phyloP scores from a whole-genome alignment of 2,113 vertebrate genomes.

The Cyprinodon tularosa region DNA sequence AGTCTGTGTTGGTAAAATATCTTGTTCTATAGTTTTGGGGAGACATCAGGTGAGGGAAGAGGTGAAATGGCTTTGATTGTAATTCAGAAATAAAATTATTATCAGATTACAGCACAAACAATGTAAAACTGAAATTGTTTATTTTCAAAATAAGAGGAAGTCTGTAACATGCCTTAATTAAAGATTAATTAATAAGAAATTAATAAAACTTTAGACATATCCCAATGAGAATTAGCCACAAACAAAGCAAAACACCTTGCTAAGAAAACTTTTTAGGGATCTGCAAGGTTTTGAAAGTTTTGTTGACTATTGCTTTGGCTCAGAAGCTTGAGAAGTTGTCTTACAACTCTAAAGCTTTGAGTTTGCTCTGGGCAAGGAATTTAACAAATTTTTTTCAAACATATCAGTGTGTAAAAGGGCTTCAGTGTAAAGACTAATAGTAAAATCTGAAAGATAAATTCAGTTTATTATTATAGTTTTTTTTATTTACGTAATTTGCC shows the following conservation, averaged over 20 bases:
- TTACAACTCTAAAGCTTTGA: background rate
- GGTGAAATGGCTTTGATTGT: background rate
- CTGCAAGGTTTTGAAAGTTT: background rate
- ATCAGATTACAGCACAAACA: background rate
- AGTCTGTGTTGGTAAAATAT: background rate
- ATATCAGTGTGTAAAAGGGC: too few species aligned
- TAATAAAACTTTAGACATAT: background rate
- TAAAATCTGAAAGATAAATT: background rate
- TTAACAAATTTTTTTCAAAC: background rate
- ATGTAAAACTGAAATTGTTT: background rate
- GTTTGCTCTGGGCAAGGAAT: background rate
- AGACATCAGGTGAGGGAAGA: background rate
- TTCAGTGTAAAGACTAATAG: too few species aligned
- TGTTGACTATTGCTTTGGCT: background rate
- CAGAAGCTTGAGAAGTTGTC: background rate
- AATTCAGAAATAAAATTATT: background rate
- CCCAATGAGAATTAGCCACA: too few species aligned
- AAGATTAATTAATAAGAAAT: background rate
- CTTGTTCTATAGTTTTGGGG: background rate
- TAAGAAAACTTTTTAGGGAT: background rate
- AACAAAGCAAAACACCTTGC: too few species aligned
- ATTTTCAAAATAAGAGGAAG: background rate
- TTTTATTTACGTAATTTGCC: too few species aligned
- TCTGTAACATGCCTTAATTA: background rate
- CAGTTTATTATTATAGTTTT: background rate